phyloP scores from a whole-genome alignment of 2,113 vertebrate species.

The Rhipidura dahli region DNA sequence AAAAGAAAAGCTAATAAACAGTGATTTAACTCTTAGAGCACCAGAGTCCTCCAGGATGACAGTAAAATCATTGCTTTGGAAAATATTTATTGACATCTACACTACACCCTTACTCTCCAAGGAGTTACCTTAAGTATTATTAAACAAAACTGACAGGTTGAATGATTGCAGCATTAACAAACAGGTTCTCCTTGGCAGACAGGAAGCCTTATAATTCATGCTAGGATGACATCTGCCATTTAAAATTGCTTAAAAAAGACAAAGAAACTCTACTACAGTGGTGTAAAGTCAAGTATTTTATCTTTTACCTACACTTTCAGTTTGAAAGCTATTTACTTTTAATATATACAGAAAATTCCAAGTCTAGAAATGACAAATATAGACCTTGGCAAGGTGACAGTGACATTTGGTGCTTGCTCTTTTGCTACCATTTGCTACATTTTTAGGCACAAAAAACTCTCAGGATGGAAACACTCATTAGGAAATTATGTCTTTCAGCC shows the following conservation, averaged over 20 bases:
- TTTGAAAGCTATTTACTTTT: not conserved
- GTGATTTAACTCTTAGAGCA: constrained; percentile 18
- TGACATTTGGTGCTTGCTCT: constrained; percentile 19
- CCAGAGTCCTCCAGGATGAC: not conserved
- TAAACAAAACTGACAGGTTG: constrained; percentile 20
- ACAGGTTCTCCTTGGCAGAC: not conserved
- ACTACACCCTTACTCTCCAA: not conserved
- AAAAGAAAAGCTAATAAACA: not conserved
- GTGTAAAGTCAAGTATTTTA: not conserved
- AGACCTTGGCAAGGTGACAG: constrained; percentile 30
- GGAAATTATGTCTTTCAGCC: not conserved
- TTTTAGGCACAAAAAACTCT: constrained; percentile 2
- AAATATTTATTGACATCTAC: not conserved
- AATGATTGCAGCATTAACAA: constrained; percentile 10
- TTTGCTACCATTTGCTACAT: not conserved
- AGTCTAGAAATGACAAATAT: not conserved
- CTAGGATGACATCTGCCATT: constrained; percentile 46
- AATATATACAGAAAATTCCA: not conserved
- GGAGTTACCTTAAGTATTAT: not conserved
- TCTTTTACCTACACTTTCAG: not conserved
- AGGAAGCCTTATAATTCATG: not conserved
- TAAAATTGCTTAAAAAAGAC: constrained; percentile 9
- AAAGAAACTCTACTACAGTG: not conserved
- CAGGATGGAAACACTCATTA: not conserved
- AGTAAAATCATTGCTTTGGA: not conserved